Conservation (phyloP, 1,140 invertebrate species). For the Nymphalis io region DNA sequence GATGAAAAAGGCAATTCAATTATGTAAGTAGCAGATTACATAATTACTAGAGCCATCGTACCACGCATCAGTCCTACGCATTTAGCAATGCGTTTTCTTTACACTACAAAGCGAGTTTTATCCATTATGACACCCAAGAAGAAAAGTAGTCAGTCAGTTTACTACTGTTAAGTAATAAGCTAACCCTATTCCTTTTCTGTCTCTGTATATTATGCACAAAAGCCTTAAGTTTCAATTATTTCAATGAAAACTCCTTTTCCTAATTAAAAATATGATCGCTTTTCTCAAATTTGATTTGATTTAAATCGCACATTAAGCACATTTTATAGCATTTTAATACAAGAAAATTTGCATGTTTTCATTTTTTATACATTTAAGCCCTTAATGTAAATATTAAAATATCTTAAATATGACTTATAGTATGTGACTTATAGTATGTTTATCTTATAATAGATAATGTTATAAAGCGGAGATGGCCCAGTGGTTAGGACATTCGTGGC, state of each 20-base stretch:
- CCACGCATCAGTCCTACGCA: constrained; percentile 7
- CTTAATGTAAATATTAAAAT: no score
- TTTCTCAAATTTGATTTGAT: no score
- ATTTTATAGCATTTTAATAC: no score
- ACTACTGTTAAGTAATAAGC: constrained; percentile 13
- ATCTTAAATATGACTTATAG: no score
- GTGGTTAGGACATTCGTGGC: no score
- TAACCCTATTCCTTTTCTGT: constrained; percentile 5
- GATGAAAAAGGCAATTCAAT: not conserved
- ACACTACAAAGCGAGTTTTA: constrained; percentile 11
- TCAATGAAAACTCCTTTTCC: not conserved
- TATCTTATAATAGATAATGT: no score
- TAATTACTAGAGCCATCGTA: constrained; percentile 4
- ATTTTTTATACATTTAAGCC: no score
- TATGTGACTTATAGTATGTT: no score
- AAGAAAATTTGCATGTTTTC: no score
- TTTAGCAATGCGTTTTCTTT: constrained; percentile 5
- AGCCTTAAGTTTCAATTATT: constrained; percentile 1
- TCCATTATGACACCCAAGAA: constrained; percentile 12
- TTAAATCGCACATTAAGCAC: no score
- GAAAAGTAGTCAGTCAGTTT: constrained; percentile 6
- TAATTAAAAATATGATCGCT: no score
- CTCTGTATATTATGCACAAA: not conserved
- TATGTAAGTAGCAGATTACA: constrained; percentile 10
- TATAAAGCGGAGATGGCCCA: no score